Evolutionary conservation across 2,888 invertebrate genomes (phyloP).

Genomic region (Erebia palarica): DNA sequence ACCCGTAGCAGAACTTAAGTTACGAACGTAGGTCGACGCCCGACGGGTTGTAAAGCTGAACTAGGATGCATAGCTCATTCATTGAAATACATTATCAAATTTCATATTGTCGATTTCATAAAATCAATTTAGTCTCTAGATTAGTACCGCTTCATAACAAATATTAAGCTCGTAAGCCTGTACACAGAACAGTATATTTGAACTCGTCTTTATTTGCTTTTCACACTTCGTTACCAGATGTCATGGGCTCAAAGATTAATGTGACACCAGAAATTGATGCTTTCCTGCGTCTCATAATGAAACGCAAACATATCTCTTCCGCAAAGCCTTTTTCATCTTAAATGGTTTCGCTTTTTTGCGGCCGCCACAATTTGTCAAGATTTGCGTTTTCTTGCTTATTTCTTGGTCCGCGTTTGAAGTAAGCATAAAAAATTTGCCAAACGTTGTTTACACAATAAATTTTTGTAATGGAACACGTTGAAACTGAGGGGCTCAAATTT

Average conservation of each 20-base stretch:
- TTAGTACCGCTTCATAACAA: no score
- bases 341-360: constrained; percentile 28
- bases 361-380: constrained; percentile 30
- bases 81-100: no score
- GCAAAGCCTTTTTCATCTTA: constrained; percentile 28
- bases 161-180: no score
- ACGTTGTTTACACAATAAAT: constrained; percentile 5
- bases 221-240: constrained; percentile 17
- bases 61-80: no score
- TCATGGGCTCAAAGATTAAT: constrained; percentile 24
- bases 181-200: background rate
- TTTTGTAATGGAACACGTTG: constrained; percentile 9
- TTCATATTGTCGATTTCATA: no score
- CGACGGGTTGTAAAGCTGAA: no score
- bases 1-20: no score
- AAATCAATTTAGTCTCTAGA: no score
- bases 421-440: constrained; percentile 21
- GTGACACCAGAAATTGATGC: constrained; percentile 23
- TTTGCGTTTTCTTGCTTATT: constrained; percentile 27
- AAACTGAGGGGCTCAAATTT: background rate
- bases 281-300: constrained; percentile 28
- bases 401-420: constrained; percentile 16
- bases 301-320: constrained; percentile 28
- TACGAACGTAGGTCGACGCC: no score
- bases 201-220: constrained; percentile 13